These are phyloP conservation scores for Cotesia typhae DNA, from an alignment of 1,140 invertebrate genomes.

Conservation along the genomic window DNA sequence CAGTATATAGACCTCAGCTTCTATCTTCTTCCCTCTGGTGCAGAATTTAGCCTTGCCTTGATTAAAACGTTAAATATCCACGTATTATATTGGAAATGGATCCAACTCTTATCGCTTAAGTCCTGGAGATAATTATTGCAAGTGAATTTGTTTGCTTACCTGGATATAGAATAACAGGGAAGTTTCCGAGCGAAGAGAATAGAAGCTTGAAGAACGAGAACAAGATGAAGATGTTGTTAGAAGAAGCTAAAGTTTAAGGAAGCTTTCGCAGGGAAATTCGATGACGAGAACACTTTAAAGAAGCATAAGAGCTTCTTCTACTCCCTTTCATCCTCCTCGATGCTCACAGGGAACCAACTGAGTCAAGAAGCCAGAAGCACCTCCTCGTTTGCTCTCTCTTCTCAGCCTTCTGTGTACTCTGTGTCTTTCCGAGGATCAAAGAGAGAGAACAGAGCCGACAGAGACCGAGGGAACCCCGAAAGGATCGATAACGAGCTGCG, in stretches of 20 bases:
- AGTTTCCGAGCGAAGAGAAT: not conserved
- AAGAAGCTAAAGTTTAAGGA: not conserved
- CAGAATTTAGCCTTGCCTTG: no score
- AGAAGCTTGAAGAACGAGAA: not conserved
- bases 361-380: constrained; percentile 12
- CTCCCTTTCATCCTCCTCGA: constrained; percentile 14
- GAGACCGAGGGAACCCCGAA: constrained; percentile 23
- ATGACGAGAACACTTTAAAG: constrained; percentile 23
- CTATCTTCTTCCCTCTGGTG: not conserved
- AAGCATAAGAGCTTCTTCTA: not conserved
- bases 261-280: constrained; percentile 13
- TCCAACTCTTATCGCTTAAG: no score
- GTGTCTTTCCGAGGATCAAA: no score
- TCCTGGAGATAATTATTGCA: no score
- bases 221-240: not conserved
- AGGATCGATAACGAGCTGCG: constrained; percentile 39
- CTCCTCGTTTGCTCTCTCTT: constrained; percentile 1
- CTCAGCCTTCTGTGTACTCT: no score
- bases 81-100: no score
- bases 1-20: constrained; percentile 37
- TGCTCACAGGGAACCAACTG: not conserved
- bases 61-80: no score
- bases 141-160: no score
- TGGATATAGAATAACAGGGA: not conserved
- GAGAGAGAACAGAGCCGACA: not conserved